Evolutionary conservation across 2,113 vertebrate genomes (phyloP).

Genomic region (Okapia johnstoni): DNA sequence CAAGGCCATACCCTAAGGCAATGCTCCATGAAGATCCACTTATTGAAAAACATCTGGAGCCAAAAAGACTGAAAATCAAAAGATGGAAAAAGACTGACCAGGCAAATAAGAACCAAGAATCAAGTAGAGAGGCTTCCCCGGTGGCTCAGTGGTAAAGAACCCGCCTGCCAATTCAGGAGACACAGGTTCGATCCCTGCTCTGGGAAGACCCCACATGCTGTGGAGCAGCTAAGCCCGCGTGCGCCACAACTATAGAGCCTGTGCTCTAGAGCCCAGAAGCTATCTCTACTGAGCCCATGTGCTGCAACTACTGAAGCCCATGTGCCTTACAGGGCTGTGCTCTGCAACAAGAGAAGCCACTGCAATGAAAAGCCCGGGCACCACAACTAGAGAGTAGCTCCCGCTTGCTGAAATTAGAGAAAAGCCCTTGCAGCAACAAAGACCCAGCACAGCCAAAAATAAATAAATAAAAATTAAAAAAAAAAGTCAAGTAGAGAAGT

Average conservation of each 20-base stretch:
- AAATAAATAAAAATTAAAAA: neutral
- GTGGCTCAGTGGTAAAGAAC: neutral
- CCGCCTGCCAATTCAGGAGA: neutral
- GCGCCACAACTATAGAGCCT: neutral
- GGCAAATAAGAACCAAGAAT: neutral
- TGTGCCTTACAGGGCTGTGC: neutral
- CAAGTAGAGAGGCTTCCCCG: neutral
- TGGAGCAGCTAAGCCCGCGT: neutral
- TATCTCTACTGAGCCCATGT: neutral
- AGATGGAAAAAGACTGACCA: neutral
- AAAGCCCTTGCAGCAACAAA: neutral
- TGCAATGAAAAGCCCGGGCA: neutral
- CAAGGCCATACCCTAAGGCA: neutral
- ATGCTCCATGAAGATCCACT: neutral
- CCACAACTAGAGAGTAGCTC: neutral
- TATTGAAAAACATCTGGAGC: neutral
- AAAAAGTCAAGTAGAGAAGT: neutral
- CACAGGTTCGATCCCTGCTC: neutral
- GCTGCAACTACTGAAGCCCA: too few relatives aligned
- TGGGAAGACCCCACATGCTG: neutral
- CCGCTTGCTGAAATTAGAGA: neutral
- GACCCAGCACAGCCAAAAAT: neutral
- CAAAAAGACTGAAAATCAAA: neutral
- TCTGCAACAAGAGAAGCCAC: neutral
- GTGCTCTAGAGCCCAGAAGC: neutral